Base-by-base conservation (phyloP, 2,797 vertebrate species). In the Pangasius larnaudii region DNA sequence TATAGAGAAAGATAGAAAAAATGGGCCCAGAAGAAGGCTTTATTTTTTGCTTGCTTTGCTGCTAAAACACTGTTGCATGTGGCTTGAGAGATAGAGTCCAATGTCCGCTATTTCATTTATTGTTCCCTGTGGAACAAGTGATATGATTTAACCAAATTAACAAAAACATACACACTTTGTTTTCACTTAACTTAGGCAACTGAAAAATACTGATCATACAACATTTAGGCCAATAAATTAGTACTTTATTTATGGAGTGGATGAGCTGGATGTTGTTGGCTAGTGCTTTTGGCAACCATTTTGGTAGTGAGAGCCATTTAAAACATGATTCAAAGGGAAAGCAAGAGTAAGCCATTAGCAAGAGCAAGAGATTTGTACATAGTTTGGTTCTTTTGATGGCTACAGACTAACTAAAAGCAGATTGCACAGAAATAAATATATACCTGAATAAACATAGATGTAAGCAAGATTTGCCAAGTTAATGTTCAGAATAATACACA, bases 221-320 rank as follows among this genome's bases (percentile, higher is more conserved):
- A 42, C 58, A 63, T 82, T 46, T 1, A 84, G 86, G 89, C 90
- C 89, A 84, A 81, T 74, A 85, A 79, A 88, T 85, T 80, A 87
- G 18, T 33, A 24, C 83, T 56, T 81, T 87, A 86, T 81, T 75
- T 78, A 88, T 78, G 72, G 49, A 51, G 84, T 81, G 49, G 39
- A 79, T 53, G 51, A 27, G 79, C 79, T 81, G 79, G 56, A 81
- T 61, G 58, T 61, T 81, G 79, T 81, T 81, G 79, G 79, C 79
- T 82, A 18, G 58, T 46, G 36, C 58, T 63, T 82, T 56, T 81
- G 79, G 79, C 79, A 81, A 27, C 79, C 78, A 39, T 61, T 81
- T 59, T 39, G 56, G 33, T 81, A 81, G 19, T 36, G 33, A 42
- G 36, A 81, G 78, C 78, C 78, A 81, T 81, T 61, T 81, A 61